Base-by-base conservation (phyloP, 2,888 invertebrate genomes). In the Diachrysia chrysitis region DNA sequence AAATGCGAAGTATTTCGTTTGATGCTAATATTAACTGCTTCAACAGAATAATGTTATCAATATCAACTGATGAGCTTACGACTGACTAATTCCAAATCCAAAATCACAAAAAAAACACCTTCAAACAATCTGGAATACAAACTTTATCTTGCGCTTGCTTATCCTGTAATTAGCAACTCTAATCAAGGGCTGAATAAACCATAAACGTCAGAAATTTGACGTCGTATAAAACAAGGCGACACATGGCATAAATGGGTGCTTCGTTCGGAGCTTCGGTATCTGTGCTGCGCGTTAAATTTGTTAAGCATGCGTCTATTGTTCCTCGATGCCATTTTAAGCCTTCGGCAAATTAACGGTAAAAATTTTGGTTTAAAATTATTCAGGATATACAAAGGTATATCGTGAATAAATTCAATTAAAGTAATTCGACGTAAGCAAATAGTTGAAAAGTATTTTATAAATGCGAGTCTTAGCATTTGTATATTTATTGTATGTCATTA, bases 271-370 rank as follows among this genome's bases (percentile, higher is more conserved):
- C 62, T 59, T 70, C 75, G 58, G 75, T 81, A 83, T 82, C 83
- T 85, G 82, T 81, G 78, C 60, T 58, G 76, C 21, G 58, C 77
- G 76, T 86, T 79, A 84, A 83, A 85, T 77, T 69, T 68, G 70
- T 58, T 64, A 61, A 64, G 71, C 66, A 70, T 73, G 57, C 63
- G 25, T 67, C 78, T 81, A 75, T 83, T 78, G 75, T 63, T 53
- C 57, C 61, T 66, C 69, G 69, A 73, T 71, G 71, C 69, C 70
- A 55, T 78, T 81, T 71, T 73, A 75, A 51, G 66, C 25, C 58
- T 14, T 17, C 53, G 53, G 66, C 70, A 73, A 82, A 66, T 83
- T 70, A 69, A 75, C 63, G 56, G 68, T 60, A 69, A 73, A 73
- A 71, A 73, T 67, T 16, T n/a, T 42, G 42, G 16, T n/a, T n/a